Base-by-base conservation (phyloP, 2,113 vertebrate genomes). In the Sphaerodactylus townsendi region DNA sequence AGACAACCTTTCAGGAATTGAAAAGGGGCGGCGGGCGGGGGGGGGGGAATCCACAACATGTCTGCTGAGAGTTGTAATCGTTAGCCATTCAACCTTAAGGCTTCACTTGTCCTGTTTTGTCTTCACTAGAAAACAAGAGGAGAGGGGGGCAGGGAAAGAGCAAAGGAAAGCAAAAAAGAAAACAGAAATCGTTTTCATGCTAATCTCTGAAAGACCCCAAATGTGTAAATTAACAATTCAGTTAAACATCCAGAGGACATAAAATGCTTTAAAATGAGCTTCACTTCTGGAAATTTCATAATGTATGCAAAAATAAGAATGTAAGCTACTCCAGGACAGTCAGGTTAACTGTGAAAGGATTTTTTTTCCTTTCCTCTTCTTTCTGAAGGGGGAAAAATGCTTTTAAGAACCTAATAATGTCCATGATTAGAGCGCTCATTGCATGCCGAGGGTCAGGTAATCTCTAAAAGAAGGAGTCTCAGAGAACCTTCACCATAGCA, bases 1-100 rank as follows among this genome's bases (percentile, higher is more conserved):
- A 85, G 91, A 92, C 0, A 68, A 91, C 80, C 86, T 91, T 86
- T 92, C 87, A 84, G 81, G 65, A 92, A 90, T 1, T 89, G 69
- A 88, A 93, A 90, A 87, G 81, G n/a, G 35, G 33, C 35, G 11
- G 66, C 46, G 39, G 44, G 11, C 62, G n/a, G n/a, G n/a, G n/a
- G n/a, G n/a, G n/a, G n/a, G n/a, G n/a, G n/a, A n/a, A n/a, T 28
- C 41, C 87, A 82, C 5, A 80, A 77, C 90, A 84, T 84, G 88
- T 93, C 92, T 90, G 83, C 37, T 81, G 85, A 90, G 87, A 82
- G 59, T 88, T 89, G 87, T 85, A 93, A 92, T 93, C 9, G n/a
- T 83, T 92, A 86, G 83, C 92, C 92, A 85, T 79, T 91, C 83
- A 87, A 83, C 5, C 64, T 28, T 81, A 88, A 87, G 62, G 80